Conservation (phyloP, 2,797 vertebrate genomes). For the Galaxias olidus region DNA sequence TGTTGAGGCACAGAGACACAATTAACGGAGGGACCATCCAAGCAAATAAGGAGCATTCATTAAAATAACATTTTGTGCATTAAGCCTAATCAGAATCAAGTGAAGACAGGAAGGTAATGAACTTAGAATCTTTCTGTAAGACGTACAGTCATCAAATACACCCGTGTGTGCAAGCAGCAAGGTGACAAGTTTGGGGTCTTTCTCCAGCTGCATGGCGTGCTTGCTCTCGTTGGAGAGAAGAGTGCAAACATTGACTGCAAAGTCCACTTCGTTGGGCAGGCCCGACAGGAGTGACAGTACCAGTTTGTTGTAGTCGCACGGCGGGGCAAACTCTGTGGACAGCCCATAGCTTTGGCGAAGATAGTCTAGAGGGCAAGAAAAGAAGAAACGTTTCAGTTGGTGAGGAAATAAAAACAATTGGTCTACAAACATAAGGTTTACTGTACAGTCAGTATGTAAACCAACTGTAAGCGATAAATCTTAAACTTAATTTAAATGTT, state of each 20-base stretch:
- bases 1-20: constrained; percentile 65
- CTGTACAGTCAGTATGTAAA: too few relatives aligned
- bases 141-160: constrained; percentile 98
- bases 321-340: constrained; percentile 92
- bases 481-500: too few relatives aligned
- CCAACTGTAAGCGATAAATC: too few relatives aligned
- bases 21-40: neutral
- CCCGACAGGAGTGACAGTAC: constrained; percentile 99
- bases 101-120: too few relatives aligned
- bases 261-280: constrained; percentile 99
- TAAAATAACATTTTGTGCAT: neutral
- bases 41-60: neutral
- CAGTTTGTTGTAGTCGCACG: constrained; percentile 99
- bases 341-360: constrained; percentile 99
- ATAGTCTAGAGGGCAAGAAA: constrained; percentile 82
- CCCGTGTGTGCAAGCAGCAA: constrained; percentile 96
- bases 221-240: constrained; percentile 99
- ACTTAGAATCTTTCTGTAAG: neutral
- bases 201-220: constrained; percentile 99
- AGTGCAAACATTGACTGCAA: constrained; percentile 98
- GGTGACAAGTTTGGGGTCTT: constrained; percentile 98
- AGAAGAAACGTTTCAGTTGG: neutral
- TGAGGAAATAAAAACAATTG: too few relatives aligned
- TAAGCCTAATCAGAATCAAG: too few relatives aligned
- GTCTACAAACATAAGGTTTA: too few relatives aligned